Evolutionary conservation across 2,888 invertebrate species (phyloP).

Genomic region (Cryptocephalus primarius): DNA sequence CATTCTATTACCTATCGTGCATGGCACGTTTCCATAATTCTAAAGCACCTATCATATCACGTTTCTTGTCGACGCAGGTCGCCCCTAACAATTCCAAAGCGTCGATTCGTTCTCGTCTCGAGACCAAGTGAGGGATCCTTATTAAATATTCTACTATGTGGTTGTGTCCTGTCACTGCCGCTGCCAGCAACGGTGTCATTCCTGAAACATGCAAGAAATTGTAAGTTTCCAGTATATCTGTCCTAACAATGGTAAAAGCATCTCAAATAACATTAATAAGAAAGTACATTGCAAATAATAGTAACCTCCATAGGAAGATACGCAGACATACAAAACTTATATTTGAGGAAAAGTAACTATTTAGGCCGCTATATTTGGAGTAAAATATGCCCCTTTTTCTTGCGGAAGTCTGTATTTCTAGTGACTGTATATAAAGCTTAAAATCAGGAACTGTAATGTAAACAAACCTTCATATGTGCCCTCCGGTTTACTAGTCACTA

Average conservation of each 20-base stretch:
- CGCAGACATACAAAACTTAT: no score
- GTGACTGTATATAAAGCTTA: no score
- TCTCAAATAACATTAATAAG: background rate
- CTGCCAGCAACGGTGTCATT: conserved; percentile 91
- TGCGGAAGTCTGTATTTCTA: no score
- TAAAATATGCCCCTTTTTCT: no score
- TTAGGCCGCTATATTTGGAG: no score
- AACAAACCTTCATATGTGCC: no score
- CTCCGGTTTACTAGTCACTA: no score
- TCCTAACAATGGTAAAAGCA: background rate
- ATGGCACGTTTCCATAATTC: conserved; percentile 86
- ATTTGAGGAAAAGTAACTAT: no score
- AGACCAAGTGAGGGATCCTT: conserved; percentile 56
- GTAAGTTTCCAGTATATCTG: background rate
- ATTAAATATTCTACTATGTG: conserved; percentile 90
- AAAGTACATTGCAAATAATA: background rate
- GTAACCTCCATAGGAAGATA: no score
- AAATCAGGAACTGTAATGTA: no score
- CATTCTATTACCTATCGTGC: conserved; percentile 59
- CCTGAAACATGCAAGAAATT: conserved; percentile 48
- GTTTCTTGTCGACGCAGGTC: conserved; percentile 91
- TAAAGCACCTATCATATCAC: conserved; percentile 86
- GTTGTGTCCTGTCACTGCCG: conserved; percentile 85
- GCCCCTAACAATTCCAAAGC: conserved; percentile 87
- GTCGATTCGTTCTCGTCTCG: conserved; percentile 71